Evolutionary conservation across 2,113 vertebrate genomes (phyloP).

Genomic region (Epinephelus cyanopodus): DNA sequence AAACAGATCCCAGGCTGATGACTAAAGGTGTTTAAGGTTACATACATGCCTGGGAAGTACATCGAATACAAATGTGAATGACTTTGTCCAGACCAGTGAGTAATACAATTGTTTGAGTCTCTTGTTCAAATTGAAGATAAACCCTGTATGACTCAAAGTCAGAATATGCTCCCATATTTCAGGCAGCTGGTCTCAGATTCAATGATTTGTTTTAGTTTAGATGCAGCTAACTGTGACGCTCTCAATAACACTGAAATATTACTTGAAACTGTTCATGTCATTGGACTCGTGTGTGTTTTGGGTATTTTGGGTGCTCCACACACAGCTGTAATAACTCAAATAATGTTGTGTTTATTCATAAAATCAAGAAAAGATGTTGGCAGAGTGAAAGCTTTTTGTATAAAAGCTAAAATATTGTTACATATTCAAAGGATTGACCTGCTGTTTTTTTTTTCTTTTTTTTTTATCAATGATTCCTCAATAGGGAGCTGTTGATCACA

Average conservation of each 20-base stretch:
- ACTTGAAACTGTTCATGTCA: background rate
- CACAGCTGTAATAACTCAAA: background rate
- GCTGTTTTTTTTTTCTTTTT: background rate
- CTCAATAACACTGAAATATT: background rate
- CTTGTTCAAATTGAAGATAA: background rate
- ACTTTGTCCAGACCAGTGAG: background rate
- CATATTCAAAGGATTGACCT: background rate
- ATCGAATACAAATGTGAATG: background rate
- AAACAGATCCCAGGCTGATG: background rate
- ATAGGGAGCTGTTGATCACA: background rate
- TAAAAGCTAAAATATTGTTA: background rate
- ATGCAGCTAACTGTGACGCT: constrained; percentile 1
- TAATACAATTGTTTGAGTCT: background rate
- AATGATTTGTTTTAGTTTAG: background rate
- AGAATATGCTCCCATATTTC: background rate
- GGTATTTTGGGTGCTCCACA: background rate
- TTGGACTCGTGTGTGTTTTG: background rate
- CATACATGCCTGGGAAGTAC: background rate
- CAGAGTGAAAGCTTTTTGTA: background rate
- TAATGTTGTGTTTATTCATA: background rate
- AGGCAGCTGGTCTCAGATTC: background rate
- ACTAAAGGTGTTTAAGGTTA: background rate
- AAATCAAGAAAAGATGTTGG: background rate
- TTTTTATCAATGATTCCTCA: background rate
- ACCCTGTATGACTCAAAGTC: background rate